Conservation (phyloP, 2,797 vertebrate genomes). For the Glyptemys insculpta region DNA sequence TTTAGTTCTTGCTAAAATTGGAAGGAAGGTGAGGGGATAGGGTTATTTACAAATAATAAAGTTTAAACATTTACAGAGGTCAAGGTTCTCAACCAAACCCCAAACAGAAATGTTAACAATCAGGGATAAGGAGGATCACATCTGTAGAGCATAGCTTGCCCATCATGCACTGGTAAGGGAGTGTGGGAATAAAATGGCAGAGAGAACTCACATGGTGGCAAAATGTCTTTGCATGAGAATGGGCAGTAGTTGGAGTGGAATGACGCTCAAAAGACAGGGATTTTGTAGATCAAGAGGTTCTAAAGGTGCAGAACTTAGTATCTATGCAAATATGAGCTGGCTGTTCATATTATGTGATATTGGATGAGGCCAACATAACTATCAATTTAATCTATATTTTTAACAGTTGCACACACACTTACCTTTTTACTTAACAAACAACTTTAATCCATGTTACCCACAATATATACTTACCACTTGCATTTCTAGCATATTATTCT, state of each 20-base stretch:
- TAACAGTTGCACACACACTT: neutral
- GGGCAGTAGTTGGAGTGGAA: neutral
- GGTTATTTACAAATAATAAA: neutral
- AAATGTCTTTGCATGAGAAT: neutral
- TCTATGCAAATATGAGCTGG: neutral
- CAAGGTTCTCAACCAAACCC: neutral
- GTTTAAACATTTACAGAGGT: neutral
- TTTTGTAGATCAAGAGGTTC: neutral
- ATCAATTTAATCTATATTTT: neutral
- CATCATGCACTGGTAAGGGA: neutral
- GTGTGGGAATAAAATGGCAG: neutral
- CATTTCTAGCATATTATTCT: constrained; percentile 88
- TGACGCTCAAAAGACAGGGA: neutral
- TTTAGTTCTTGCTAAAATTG: neutral
- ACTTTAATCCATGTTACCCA: neutral
- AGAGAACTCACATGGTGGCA: neutral
- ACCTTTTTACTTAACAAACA: neutral
- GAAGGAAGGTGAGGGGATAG: neutral
- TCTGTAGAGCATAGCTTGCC: neutral
- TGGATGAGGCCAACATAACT: neutral
- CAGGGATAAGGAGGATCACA: neutral
- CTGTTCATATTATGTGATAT: neutral
- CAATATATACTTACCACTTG: constrained; percentile 86
- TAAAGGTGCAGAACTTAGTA: neutral
- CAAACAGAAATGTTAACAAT: neutral